Conservation (phyloP, 2,113 vertebrate species). For the Origma solitaria region DNA sequence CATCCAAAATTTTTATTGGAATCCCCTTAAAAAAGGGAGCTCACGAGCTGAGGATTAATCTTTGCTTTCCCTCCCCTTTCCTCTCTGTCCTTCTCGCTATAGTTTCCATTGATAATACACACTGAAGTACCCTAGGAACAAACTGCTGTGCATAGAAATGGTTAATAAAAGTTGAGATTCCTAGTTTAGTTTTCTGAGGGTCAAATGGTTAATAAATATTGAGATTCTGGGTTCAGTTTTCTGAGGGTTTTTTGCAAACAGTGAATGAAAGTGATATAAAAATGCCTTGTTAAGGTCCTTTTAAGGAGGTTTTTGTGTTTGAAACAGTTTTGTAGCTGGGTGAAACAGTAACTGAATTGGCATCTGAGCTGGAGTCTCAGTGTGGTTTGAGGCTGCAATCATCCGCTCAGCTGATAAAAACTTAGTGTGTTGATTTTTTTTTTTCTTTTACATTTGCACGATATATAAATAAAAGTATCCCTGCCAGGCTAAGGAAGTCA, state of each 20-base stretch:
- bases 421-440: neutral
- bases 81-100: accelerated
- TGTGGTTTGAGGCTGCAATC: neutral
- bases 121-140: neutral
- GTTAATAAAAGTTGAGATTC: neutral
- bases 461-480: neutral
- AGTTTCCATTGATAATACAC: neutral
- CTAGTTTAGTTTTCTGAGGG: neutral
- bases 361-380: slow-evolving; percentile 5
- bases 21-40: neutral
- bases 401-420: neutral
- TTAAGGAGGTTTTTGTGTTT: slow-evolving; percentile 14
- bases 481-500: neutral
- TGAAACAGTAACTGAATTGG: slow-evolving; percentile 13
- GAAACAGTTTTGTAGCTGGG: neutral
- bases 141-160: neutral
- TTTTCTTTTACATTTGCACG: neutral
- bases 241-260: neutral
- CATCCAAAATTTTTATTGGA: neutral
- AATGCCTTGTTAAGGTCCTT: neutral
- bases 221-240: neutral
- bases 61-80: neutral
- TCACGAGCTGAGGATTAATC: neutral
- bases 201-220: neutral
- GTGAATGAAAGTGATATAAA: neutral